These are phyloP conservation scores for Enteromius radiatus DNA, from an alignment of 2,797 vertebrate genomes.

Conservation along the genomic window DNA sequence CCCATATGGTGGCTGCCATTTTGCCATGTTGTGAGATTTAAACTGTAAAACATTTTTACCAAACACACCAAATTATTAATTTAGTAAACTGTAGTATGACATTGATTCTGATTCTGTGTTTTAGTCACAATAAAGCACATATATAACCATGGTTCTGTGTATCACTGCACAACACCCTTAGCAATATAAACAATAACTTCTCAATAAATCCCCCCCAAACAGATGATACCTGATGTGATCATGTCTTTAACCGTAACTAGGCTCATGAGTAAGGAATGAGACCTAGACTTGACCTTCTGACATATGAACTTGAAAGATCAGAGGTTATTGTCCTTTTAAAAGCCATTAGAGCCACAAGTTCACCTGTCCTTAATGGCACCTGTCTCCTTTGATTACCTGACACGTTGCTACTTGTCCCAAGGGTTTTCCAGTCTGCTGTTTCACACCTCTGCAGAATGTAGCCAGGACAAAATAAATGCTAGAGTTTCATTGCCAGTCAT, in stretches of 20 bases:
- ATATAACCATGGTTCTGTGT: not conserved
- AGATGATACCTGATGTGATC: not conserved
- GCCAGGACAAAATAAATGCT: conserved; percentile 30
- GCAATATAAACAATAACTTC: not conserved
- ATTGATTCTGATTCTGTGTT: not conserved
- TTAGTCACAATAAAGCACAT: not conserved
- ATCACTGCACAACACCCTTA: not conserved
- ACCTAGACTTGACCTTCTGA: conserved; percentile 32
- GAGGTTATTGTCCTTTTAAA: conserved; percentile 8
- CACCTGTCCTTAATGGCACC: conserved; percentile 19
- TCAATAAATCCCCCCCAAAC: too few relatives aligned
- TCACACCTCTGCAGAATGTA: conserved; percentile 20
- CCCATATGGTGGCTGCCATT: not conserved
- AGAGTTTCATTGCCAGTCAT: conserved; percentile 40
- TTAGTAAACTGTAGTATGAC: too few relatives aligned
- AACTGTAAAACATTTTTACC: too few relatives aligned
- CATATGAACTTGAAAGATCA: not conserved
- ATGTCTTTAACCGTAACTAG: not conserved
- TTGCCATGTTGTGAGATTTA: not conserved
- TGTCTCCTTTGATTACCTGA: conserved; percentile 23
- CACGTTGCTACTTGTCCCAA: conserved; percentile 25
- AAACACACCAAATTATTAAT: too few relatives aligned
- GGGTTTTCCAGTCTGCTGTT: conserved; percentile 23
- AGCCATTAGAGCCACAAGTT: conserved; percentile 4
- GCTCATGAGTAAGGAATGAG: not conserved